A percentile compares a stretch with the other conserved stretches of the same genome.
Evolutionary conservation across 2,113 vertebrate species (phyloP).

Genomic region (Pogona vitticeps): DNA sequence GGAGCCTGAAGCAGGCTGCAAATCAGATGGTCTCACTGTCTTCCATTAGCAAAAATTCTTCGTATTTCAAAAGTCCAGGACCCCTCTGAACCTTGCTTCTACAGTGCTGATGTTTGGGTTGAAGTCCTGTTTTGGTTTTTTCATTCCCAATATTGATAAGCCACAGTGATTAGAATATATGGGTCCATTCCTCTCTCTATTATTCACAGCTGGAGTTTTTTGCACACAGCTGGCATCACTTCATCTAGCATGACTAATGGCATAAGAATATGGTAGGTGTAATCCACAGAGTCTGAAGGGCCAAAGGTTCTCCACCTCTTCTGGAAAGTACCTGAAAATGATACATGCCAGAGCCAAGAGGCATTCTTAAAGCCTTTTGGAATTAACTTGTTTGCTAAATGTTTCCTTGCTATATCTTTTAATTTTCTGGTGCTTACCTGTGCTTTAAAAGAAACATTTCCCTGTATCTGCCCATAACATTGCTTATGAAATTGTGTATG

Average conservation of each 20-base stretch:
- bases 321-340: neutral
- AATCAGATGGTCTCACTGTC: too few species aligned
- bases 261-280: too few species aligned
- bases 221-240: too few species aligned
- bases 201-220: neutral
- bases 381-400: neutral
- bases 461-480: neutral
- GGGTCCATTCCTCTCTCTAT: neutral
- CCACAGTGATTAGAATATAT: neutral
- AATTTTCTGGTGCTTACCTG: neutral
- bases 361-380: neutral
- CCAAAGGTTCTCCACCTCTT: too few species aligned
- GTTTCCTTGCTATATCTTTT: neutral
- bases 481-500: neutral
- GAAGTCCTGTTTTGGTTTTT: neutral
- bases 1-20: too few species aligned
- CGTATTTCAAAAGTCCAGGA: too few species aligned
- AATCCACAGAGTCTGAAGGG: too few species aligned
- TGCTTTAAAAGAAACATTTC: too few species aligned
- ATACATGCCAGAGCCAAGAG: neutral
- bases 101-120: neutral
- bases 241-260: too few species aligned
- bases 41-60: too few species aligned
- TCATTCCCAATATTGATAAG: neutral
- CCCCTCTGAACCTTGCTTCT: too few species aligned